Percentiles rank a stretch among this genome's conserved stretches.
These are phyloP conservation scores for Todus mexicanus DNA, from an alignment of 2,797 vertebrate species.

Conservation along the genomic window DNA sequence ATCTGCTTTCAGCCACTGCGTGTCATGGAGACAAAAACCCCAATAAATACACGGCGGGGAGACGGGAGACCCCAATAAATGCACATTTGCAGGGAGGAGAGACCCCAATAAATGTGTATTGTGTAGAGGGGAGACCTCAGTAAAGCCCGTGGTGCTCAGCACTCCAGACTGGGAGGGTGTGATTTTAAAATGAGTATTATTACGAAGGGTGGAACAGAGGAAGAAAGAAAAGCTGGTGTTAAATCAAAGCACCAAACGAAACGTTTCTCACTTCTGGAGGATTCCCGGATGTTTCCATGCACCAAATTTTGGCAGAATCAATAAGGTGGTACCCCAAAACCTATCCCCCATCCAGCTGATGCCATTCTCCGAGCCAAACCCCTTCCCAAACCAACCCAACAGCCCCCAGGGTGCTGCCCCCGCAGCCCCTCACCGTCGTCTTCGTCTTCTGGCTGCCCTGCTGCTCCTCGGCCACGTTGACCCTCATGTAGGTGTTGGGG, in stretches of 20 bases:
- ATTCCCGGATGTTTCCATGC: accelerated
- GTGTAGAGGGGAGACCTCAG: neutral
- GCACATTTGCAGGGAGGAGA: accelerated
- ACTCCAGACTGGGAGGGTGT: accelerated
- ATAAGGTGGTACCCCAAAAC: neutral
- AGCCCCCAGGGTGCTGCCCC: accelerated
- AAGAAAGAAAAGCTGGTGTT: neutral
- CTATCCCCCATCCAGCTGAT: accelerated
- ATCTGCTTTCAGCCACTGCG: conserved; percentile 91
- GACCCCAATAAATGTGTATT: accelerated
- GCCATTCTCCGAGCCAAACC: neutral
- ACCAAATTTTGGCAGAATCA: accelerated
- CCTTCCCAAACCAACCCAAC: neutral
- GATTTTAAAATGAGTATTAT: neutral
- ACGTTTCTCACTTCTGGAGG: neutral
- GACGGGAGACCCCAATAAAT: neutral
- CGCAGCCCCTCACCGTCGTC: conserved; percentile 77
- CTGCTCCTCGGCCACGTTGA: conserved; percentile 83
- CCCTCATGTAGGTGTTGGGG: conserved; percentile 91
- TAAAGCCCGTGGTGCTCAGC: accelerated
- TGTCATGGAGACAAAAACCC: accelerated
- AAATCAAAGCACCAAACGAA: neutral
- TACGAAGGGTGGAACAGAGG: accelerated
- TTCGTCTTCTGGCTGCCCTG: conserved; percentile 83
- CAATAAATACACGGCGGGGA: accelerated